A percentile compares a stretch with the other conserved stretches of the same genome.
Conservation (phyloP, 2,888 invertebrate species). For the Cinara cedri region DNA sequence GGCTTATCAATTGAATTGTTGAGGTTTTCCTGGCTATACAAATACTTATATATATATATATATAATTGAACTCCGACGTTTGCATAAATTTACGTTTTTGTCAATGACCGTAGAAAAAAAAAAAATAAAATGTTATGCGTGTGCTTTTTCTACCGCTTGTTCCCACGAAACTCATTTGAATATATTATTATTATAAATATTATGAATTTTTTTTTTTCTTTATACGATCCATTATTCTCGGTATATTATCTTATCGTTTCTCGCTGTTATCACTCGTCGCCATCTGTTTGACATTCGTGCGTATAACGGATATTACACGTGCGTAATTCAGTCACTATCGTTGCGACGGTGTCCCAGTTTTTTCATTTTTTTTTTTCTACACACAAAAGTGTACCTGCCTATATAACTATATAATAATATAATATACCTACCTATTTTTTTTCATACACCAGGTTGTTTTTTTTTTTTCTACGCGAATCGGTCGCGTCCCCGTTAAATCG, state of each 20-base stretch:
- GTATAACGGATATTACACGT: slow-evolving; percentile 9
- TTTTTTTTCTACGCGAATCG: neutral
- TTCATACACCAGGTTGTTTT: slow-evolving; percentile 5
- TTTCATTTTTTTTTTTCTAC: too few relatives aligned
- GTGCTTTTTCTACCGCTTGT: neutral
- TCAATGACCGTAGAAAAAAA: neutral
- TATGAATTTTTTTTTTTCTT: neutral
- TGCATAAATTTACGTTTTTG: slow-evolving; percentile 1
- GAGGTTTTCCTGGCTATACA: neutral
- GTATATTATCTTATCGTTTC: neutral
- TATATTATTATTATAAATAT: neutral
- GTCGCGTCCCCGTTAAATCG: slow-evolving; percentile 33
- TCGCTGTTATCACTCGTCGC: slow-evolving; percentile 8
- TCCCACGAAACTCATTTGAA: neutral
- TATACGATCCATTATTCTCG: neutral
- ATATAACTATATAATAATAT: too few relatives aligned
- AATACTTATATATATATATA: neutral
- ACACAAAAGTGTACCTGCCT: too few relatives aligned
- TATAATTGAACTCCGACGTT: slow-evolving; percentile 21
- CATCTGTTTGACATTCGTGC: neutral
- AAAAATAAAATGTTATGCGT: neutral
- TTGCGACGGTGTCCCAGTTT: slow-evolving; percentile 9
- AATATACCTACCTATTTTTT: neutral
- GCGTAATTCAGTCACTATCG: neutral
- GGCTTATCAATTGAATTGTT: neutral